These are phyloP conservation scores for Gadus macrocephalus DNA, from an alignment of 2,113 vertebrate species.

Conservation along the genomic window DNA sequence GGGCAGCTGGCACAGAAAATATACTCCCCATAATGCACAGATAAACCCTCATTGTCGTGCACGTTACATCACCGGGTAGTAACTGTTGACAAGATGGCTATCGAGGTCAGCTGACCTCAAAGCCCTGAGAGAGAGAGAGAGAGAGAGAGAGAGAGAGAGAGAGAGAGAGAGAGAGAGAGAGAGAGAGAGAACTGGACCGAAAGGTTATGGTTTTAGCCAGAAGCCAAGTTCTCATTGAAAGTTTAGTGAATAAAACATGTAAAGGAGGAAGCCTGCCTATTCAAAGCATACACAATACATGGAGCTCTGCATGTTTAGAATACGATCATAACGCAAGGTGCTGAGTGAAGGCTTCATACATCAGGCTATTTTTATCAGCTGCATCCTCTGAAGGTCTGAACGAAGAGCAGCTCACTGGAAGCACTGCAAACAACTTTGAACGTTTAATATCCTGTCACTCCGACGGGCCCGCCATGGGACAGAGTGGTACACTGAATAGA, in stretches of 20 bases:
- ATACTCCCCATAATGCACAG: neutral
- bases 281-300: constrained; percentile 27
- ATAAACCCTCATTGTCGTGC: neutral
- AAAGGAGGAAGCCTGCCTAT: constrained; percentile 33
- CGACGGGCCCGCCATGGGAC: no score
- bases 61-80: neutral
- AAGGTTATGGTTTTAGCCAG: constrained; percentile 44
- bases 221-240: constrained; percentile 47
- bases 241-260: constrained; percentile 58
- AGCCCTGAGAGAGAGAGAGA: constrained; percentile 9
- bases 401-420: neutral
- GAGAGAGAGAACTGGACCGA: constrained; percentile 33
- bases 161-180: no score
- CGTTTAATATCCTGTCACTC: no score
- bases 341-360: constrained; percentile 13
- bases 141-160: neutral
- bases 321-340: constrained; percentile 22
- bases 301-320: constrained; percentile 35
- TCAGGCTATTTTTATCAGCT: neutral
- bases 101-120: constrained; percentile 34
- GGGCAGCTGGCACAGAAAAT: neutral
- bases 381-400: constrained; percentile 19
- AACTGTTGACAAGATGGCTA: neutral
- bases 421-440: no score
- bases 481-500: no score